Evolutionary conservation across 2,888 invertebrate genomes (phyloP), one percentile per base, ranked within the genome.

Genomic region (Branchipolynoe longqiensis): DNA sequence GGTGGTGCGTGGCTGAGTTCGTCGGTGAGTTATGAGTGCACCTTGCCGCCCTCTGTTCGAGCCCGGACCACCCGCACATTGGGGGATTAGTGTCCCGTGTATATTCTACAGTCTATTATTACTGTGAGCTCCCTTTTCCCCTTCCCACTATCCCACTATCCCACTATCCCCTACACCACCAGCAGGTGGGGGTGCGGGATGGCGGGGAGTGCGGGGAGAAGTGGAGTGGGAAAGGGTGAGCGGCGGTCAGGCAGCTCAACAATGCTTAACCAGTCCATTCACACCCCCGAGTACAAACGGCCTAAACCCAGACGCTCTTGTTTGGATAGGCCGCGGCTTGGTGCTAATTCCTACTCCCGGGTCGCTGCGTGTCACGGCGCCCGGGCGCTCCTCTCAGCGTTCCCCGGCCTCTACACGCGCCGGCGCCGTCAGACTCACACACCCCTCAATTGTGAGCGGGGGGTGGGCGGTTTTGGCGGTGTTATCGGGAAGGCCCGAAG

Each of bases 281-380:
- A 62, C 62, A 62, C 62, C 62, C n/a, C 62, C 25, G n/a, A 25
- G 62, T 62, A 62, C 62, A 62, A 62, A 62, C 62, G 62, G 62
- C n/a, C 62, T 62, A 62, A 62, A 28, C 25, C 25, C 6, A 6
- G n/a, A 6, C 62, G 31, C 62, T 25, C n/a, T 6, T 62, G 62
- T 62, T 62, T 62, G 62, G 62, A 62, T 62, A 62, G 62, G 62
- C n/a, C 28, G 62, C 8, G 8, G 62, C 62, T 62, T 25, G 62
- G 25, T 25, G 25, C 8, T 62, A 62, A 62, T 62, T 62, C 62
- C 62, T 8, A 14, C 8, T 8, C 28, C n/a, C 25, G 25, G 62
- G 62, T 62, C 62, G 62, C 62, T 31, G 25, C 62, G 62, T 62
- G 62, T 62, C 62, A 62, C 62, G 6, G 8, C 62, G 14, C 28